Evolutionary conservation across 2,888 invertebrate genomes (phyloP), one percentile per base, ranked within the genome.

Genomic region (Catocala fraxini): DNA sequence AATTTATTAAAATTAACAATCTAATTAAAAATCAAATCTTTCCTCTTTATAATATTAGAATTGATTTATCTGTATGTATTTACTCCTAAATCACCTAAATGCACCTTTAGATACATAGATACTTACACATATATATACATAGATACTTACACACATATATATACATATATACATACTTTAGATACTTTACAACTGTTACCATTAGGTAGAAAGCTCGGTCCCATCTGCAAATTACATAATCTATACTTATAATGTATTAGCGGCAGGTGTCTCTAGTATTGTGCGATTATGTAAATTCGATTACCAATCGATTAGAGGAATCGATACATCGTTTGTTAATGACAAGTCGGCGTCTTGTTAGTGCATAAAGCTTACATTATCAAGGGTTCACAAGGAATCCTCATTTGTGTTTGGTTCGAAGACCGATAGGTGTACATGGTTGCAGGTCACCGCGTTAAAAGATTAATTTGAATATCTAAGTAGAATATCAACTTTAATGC

Each of bases 201-300:
- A 15, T 15, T 15, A 55, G 52, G 60, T 5, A 51, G 5, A 62
- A 70, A 46, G 25, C 49, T 12, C 1, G 49, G 53, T 35, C 64
- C 1, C 12, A 43, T 74, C 71, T 69, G 11, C 15, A 10, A 42
- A 10, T 6, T 53, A 47, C 1, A 25, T 52, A 55, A 52, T 63
- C 56, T 58, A 42, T 56, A 39, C 25, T n/a, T 47, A 45, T 45
- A 63, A 63, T 68, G 67, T 65, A 61, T 73, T 69, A 34, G 49
- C 58, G 59, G 81, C 84, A 85, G 84, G 81, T 85, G 84, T 70
- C 71, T 73, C 56, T 52, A 53, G 54, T 66, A 52, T 63, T 70
- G 41, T 68, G 70, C 71, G 79, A 82, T 82, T 82, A 85, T 82
- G 80, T 75, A 79, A 85, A 84, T 84, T 63, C 72, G 76, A 82